Percentiles rank a stretch among this genome's conserved stretches.
Conservation (phyloP, 2,888 invertebrate genomes). For the Tetragnatha montana region DNA sequence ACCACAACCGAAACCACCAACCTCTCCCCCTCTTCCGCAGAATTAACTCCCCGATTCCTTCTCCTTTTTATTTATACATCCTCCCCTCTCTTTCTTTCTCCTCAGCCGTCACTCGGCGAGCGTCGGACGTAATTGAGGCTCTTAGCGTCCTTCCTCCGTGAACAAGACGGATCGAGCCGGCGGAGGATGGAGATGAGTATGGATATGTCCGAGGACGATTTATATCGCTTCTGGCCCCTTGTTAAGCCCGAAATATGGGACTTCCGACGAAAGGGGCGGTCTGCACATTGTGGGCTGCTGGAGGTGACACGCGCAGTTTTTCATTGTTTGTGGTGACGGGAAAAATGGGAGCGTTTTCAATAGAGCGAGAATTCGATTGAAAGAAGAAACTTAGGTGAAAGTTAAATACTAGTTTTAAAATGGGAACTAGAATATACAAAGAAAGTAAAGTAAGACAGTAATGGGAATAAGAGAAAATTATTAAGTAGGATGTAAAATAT, state of each 20-base stretch:
- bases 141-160: constrained; percentile 48
- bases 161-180: constrained; percentile 58
- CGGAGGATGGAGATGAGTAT: constrained; percentile 44
- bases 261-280: constrained; percentile 12
- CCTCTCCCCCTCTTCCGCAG: background rate
- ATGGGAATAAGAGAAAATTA: too few relatives aligned
- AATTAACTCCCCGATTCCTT: background rate
- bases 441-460: too few relatives aligned
- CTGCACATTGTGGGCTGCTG: constrained; percentile 2
- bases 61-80: constrained; percentile 30
- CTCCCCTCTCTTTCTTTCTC: constrained; percentile 2
- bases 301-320: background rate
- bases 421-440: too few relatives aligned
- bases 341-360: too few relatives aligned
- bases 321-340: too few relatives aligned
- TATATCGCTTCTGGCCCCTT: constrained; percentile 52
- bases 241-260: constrained; percentile 53
- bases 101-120: constrained; percentile 54
- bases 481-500: too few relatives aligned
- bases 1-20: background rate
- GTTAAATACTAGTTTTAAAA: too few relatives aligned
- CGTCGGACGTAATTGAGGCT: constrained; percentile 59
- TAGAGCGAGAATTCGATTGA: too few relatives aligned
- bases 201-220: constrained; percentile 45
- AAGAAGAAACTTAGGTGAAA: too few relatives aligned